phyloP scores from a whole-genome alignment of 2,797 vertebrate genomes.

The Harpagifer antarcticus region DNA sequence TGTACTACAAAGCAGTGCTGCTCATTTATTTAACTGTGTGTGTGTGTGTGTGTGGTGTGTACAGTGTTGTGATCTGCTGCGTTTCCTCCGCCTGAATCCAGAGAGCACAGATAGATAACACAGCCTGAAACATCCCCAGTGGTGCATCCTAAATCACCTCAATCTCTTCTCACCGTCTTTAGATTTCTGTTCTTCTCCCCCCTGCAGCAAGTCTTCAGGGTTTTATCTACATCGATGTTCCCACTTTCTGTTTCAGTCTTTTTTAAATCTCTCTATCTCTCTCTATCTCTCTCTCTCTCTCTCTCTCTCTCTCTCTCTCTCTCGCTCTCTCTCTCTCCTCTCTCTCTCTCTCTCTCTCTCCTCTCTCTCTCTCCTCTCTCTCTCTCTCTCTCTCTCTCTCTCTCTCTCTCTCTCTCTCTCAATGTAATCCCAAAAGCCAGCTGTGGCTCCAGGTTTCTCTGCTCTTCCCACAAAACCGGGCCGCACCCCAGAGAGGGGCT shows the following conservation, averaged over 20 bases:
- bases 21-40: too few relatives aligned
- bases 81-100: constrained; percentile 9
- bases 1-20: not conserved
- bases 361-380: too few relatives aligned
- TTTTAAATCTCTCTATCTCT: too few relatives aligned
- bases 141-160: constrained; percentile 35
- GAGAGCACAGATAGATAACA: constrained; percentile 14
- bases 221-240: constrained; percentile 49
- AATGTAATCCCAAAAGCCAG: too few relatives aligned
- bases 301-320: too few relatives aligned
- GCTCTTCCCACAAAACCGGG: constrained; percentile 55
- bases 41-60: not conserved
- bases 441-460: not conserved
- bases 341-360: too few relatives aligned
- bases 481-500: constrained; percentile 59
- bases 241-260: too few relatives aligned
- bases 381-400: too few relatives aligned
- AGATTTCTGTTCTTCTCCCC: constrained; percentile 17
- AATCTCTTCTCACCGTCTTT: constrained; percentile 15
- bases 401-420: too few relatives aligned
- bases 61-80: constrained; percentile 31
- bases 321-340: too few relatives aligned
- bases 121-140: too few relatives aligned
- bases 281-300: too few relatives aligned
- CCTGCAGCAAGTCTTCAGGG: constrained; percentile 35